Percentiles rank a stretch among this genome's conserved stretches.
Evolutionary conservation across 2,888 invertebrate genomes (phyloP).

Genomic region (Teleiodes luculella): DNA sequence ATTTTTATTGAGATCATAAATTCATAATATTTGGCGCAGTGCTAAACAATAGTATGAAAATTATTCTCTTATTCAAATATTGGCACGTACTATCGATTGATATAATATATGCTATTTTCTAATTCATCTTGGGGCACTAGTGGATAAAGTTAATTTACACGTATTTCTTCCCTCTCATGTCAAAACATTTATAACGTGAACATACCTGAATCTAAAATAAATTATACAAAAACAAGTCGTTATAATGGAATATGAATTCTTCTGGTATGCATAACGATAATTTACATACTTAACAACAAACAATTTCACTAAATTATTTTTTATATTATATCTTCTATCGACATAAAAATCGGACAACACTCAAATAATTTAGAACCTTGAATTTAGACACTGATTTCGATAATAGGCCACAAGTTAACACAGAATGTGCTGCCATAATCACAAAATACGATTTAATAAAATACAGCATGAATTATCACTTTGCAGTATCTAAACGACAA

Average conservation of each 20-base stretch:
- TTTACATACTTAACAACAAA: no score
- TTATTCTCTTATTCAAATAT: not conserved
- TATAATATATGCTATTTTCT: not conserved
- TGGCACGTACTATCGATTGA: slow-evolving; percentile 14
- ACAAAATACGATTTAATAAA: no score
- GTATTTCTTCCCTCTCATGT: not conserved
- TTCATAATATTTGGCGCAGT: slow-evolving; percentile 4
- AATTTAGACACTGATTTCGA: not conserved
- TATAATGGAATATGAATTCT: no score
- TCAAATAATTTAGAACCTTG: not conserved
- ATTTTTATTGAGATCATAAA: not conserved
- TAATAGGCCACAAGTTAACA: not conserved
- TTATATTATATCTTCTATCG: no score
- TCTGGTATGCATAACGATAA: no score
- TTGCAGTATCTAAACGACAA: no score
- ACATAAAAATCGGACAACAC: no score
- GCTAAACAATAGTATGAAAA: not conserved
- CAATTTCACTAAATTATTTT: not conserved
- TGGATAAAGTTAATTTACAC: not conserved
- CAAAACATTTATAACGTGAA: not conserved
- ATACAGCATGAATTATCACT: no score
- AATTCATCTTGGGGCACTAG: slow-evolving; percentile 17
- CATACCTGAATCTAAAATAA: no score
- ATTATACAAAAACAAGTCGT: no score
- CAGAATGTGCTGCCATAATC: no score